phyloP scores from a whole-genome alignment of 2,113 vertebrate genomes.

The Tachysurus fulvidraco region DNA sequence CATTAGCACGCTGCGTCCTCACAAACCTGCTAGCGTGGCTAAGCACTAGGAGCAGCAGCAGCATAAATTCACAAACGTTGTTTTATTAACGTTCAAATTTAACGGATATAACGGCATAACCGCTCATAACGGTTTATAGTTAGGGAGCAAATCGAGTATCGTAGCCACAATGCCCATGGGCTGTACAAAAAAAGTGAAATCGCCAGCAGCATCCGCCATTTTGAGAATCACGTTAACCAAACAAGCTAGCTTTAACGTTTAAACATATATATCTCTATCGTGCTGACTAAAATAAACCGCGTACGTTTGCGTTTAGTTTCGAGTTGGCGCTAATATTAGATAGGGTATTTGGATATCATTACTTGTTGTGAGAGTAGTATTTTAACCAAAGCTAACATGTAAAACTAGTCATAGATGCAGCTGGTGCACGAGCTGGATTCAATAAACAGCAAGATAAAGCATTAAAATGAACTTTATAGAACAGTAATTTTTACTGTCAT shows the following conservation, averaged over 20 bases:
- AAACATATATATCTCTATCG: background rate
- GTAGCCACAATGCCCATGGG: background rate
- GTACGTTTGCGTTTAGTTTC: background rate
- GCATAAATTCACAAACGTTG: too few relatives aligned
- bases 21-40: background rate
- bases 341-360: background rate
- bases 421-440: background rate
- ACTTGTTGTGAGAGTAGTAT: background rate
- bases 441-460: background rate
- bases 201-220: conserved; percentile 45
- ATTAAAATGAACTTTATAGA: too few relatives aligned
- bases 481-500: background rate
- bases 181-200: background rate
- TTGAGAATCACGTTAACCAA: conserved; percentile 42
- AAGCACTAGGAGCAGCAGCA: background rate
- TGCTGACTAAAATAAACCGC: background rate
- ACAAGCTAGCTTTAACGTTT: background rate
- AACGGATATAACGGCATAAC: background rate
- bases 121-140: background rate
- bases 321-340: background rate
- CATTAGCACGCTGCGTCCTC: background rate
- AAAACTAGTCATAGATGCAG: background rate
- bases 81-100: background rate
- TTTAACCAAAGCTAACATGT: background rate
- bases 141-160: background rate